Evolutionary conservation across 2,888 invertebrate species (phyloP).

Genomic region (Julus scanicus): DNA sequence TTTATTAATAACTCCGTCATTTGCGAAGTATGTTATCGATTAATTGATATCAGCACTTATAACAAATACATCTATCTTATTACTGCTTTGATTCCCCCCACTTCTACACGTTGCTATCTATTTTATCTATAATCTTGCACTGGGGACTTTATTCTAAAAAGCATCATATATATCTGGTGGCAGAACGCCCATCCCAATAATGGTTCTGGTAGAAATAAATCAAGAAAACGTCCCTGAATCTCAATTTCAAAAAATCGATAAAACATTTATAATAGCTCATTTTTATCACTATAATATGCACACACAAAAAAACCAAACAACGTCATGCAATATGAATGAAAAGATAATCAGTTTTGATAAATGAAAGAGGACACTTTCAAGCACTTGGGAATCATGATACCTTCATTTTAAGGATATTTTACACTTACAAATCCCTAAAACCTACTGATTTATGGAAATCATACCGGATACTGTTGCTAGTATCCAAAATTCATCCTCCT

Average conservation of each 20-base stretch:
- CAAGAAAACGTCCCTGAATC: not conserved
- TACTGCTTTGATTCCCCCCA: not conserved
- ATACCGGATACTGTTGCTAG: no score
- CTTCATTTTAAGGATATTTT: no score
- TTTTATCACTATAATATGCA: no score
- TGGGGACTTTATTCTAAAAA: not conserved
- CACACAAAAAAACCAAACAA: no score
- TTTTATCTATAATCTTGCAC: not conserved
- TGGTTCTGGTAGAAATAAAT: not conserved
- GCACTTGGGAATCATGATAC: no score
- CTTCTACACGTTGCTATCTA: not conserved
- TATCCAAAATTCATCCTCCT: no score
- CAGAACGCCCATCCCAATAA: not conserved
- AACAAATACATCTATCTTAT: not conserved
- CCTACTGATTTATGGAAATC: no score
- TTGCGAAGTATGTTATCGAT: constrained; percentile 6
- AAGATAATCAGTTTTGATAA: no score
- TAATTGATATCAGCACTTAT: not conserved
- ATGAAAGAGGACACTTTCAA: no score
- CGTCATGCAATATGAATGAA: no score
- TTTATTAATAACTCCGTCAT: not conserved
- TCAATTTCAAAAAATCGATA: not conserved
- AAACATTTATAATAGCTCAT: no score
- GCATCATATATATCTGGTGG: not conserved
- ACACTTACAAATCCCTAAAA: no score